A percentile compares a stretch with the other conserved stretches of the same genome.
These are phyloP conservation scores for Agrochola lota DNA, from an alignment of 2,888 invertebrate genomes.

Conservation along the genomic window DNA sequence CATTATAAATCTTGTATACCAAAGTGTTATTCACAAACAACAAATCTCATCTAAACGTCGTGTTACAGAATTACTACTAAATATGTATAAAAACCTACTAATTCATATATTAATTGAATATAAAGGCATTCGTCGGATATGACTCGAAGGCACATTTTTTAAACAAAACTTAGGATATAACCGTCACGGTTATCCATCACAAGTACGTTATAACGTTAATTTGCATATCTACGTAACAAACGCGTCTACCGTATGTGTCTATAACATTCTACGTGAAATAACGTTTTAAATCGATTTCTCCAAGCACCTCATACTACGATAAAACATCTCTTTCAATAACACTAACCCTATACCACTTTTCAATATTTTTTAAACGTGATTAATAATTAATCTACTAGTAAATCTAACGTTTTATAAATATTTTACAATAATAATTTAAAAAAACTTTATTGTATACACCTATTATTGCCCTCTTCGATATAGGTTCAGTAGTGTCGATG, in stretches of 20 bases:
- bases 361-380: conserved; percentile 76
- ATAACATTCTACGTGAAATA: conserved; percentile 69
- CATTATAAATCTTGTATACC: conserved; percentile 70
- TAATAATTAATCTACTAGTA: conserved; percentile 77
- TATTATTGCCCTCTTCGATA: conserved; percentile 88
- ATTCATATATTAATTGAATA: conserved; percentile 78
- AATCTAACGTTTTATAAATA: conserved; percentile 80
- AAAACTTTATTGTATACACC: conserved; percentile 84
- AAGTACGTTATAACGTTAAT: conserved; percentile 70
- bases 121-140: conserved; percentile 89
- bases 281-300: conserved; percentile 72
- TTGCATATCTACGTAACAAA: conserved; percentile 73
- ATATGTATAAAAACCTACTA: conserved; percentile 85
- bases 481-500: conserved; percentile 73
- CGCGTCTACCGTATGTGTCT: conserved; percentile 59
- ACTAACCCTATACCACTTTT: conserved; percentile 83
- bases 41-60: conserved; percentile 76
- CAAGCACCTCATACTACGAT: conserved; percentile 81
- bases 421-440: conserved; percentile 82
- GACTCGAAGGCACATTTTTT: conserved; percentile 88
- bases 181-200: conserved; percentile 71
- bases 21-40: conserved; percentile 74
- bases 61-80: conserved; percentile 77
- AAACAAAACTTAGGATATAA: conserved; percentile 74
- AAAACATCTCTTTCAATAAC: conserved; percentile 77